Evolutionary conservation across 2,113 vertebrate species (phyloP).

Genomic region (Collichthys lucidus): DNA sequence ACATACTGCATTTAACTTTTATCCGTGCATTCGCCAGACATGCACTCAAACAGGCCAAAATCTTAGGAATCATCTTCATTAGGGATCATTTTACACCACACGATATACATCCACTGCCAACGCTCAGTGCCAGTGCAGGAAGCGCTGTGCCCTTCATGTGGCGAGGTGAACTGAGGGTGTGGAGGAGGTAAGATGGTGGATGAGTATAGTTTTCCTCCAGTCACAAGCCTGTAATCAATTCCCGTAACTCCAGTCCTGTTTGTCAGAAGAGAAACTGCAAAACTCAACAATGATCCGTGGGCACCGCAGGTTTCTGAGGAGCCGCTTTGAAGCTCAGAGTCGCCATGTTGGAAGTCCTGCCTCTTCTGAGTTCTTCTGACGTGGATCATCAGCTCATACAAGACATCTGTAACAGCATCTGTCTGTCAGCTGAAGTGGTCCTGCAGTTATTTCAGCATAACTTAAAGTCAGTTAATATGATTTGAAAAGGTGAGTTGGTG

Average conservation of each 20-base stretch:
- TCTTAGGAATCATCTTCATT: background rate
- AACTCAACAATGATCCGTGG: background rate
- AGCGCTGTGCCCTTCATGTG: background rate
- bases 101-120: background rate
- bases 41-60: background rate
- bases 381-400: too few relatives aligned
- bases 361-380: too few relatives aligned
- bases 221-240: background rate
- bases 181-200: background rate
- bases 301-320: too few relatives aligned
- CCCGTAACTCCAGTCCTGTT: background rate
- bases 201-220: background rate
- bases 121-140: background rate
- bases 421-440: too few relatives aligned
- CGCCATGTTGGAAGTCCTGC: too few relatives aligned
- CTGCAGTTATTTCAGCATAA: too few relatives aligned
- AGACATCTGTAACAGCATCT: too few relatives aligned
- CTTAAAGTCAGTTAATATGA: too few relatives aligned
- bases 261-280: background rate
- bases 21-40: conserved; percentile 19
- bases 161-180: background rate
- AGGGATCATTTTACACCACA: background rate
- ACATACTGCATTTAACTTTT: conserved; percentile 17
- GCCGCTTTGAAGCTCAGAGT: too few relatives aligned
- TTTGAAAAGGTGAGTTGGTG: too few relatives aligned